Evolutionary conservation across 2,113 vertebrate genomes (phyloP), one percentile per base, ranked within the genome.

Genomic region (Phodopus roborovskii): DNA sequence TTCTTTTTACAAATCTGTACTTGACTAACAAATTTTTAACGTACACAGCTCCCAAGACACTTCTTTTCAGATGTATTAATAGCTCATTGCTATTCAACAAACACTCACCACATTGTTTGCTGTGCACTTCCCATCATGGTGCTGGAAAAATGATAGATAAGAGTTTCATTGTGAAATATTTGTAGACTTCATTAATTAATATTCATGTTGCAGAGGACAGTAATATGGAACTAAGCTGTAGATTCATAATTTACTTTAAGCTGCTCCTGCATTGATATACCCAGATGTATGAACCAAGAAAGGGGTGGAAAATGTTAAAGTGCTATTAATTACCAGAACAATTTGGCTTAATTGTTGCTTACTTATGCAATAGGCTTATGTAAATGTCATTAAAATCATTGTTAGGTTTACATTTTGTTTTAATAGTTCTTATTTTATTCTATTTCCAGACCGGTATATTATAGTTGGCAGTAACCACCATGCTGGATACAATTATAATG

Each of bases 381-480:
- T 91, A 97, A 94, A 97, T 92, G 88, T 91, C 95, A 96, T 97
- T 88, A 88, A 3, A 90, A 93, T 84, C 92, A 97, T 85, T 94
- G n/a, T 33, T 93, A 33, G 70, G 2, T 70, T 86, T 90, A 90
- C n/a, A 50, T 93, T 93, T 60, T 88, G 16, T 92, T 96, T 58
- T 86, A 93, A 97, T 24, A 60, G 88, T 95, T 33, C 88, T 26
- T 39, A 71, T 91, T 79, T 92, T 24, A 39, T 91, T 75, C 42
- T 10, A 86, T 98, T 92, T 98, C 74, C 98, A 99, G 99, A 99
- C 97, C 99, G 99, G 56, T 99, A 99, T 0, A 22, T 99, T 81
- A 42, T 99, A 48, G 89, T 99, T 82, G 99, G 99, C 16, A 99
- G 99, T 95, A 99, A 97, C 33, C 99, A 99, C 96, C 98, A 97